A percentile compares a stretch with the other conserved stretches of the same genome.
phyloP scores from a whole-genome alignment of 2,113 vertebrate species.

The Stomatorhinus ivindoensis region DNA sequence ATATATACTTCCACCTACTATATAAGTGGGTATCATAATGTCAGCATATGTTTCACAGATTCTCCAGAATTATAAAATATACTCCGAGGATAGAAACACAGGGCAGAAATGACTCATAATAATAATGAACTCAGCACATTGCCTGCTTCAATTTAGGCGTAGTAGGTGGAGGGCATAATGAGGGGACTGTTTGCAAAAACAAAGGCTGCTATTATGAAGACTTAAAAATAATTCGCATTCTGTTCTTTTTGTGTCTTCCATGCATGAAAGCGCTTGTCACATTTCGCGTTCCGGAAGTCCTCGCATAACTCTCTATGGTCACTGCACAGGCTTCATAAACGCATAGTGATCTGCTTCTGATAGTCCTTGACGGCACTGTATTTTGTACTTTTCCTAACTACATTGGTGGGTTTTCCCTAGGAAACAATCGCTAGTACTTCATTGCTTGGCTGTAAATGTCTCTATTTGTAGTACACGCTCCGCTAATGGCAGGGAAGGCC shows the following conservation, averaged over 20 bases:
- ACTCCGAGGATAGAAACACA: slow-evolving; percentile 4
- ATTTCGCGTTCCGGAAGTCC: not conserved
- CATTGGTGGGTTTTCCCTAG: slow-evolving; percentile 11
- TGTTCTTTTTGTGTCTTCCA: not conserved
- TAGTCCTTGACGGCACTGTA: not conserved
- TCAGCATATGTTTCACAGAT: not conserved
- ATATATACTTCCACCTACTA: not conserved
- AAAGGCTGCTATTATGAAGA: slow-evolving; percentile 8
- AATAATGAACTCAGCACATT: not conserved
- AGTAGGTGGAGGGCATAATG: slow-evolving; percentile 16
- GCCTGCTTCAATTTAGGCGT: not conserved
- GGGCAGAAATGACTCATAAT: not conserved
- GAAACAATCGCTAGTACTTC: slow-evolving; percentile 27
- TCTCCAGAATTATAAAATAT: not conserved
- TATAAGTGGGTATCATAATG: not conserved
- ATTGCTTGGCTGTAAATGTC: slow-evolving; percentile 12
- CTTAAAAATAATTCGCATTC: not conserved
- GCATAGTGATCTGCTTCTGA: not conserved
- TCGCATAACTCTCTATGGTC: not conserved
- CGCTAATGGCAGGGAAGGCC: slow-evolving; percentile 45
- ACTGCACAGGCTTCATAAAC: not conserved
- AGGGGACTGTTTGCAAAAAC: slow-evolving; percentile 3
- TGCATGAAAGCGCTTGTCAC: not conserved
- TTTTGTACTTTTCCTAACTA: not conserved
- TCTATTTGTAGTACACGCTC: slow-evolving; percentile 47